Evolutionary conservation across 1,140 invertebrate genomes (phyloP), one percentile per base, ranked within the genome.

Genomic region (Onthophagus taurus): DNA sequence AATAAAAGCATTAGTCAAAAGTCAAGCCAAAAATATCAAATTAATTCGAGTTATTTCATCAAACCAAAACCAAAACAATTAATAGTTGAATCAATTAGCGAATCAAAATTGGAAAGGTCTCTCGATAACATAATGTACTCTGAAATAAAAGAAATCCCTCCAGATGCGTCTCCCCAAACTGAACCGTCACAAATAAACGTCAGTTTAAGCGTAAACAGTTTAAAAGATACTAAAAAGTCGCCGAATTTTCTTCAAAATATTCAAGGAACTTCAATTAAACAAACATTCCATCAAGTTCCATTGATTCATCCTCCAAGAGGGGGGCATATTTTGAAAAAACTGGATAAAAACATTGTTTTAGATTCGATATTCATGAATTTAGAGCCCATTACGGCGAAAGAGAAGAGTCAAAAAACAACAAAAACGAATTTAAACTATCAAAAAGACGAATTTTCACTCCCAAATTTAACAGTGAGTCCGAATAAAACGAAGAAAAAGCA

Each of bases 401-500:
- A 44, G n/a, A 36, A 24, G 38, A 26, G 19, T 23, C 7, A 17
- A 18, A 19, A 3, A 12, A 18, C 1, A 54, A 41, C 20, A 56
- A 53, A 20, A 53, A 50, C 33, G 45, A 54, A 16, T 57, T 53
- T 29, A 57, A 48, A 17, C 51, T 39, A 13, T 54, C n/a, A 51
- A 19, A 54, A 50, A 24, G 61, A 70, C 42, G 67, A 68, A 44
- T 68, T 71, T 45, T 66, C 58, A 8, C 57, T 72, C 30, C 70
- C 70, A 8, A 67, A 68, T 48, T 54, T 72, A 34, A 66, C 64
- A 42, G 65, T 65, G 36, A 72, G 68, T 48, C 69, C 70, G 2
- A 54, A 64, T 42, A 73, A 72, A 47, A 65, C 60, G 18, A 69
- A 64, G n/a, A 74, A 71, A 51, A 72, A 72, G 43, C 65, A 61